Evolutionary conservation across 2,113 vertebrate species (phyloP).

Genomic region (Neotoma lepida): DNA sequence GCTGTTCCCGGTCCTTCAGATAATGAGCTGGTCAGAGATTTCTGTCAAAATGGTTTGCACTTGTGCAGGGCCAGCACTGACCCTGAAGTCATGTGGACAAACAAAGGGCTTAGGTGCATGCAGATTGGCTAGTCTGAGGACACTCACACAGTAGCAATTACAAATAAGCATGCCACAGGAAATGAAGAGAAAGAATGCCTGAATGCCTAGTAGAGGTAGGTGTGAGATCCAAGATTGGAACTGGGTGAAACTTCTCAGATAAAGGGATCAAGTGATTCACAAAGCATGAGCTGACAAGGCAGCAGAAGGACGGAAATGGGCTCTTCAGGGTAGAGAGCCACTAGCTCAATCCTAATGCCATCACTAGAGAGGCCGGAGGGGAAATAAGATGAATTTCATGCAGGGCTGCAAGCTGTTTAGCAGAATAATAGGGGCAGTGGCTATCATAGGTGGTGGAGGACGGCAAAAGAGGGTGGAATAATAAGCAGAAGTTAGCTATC

Average conservation of each 20-base stretch:
- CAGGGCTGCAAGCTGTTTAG: neutral
- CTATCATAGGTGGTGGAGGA: neutral
- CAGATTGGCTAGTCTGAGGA: neutral
- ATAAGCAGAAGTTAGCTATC: neutral
- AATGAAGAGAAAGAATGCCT: neutral
- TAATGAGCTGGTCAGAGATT: neutral
- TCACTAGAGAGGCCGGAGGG: neutral
- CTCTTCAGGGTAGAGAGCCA: neutral
- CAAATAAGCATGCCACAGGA: neutral
- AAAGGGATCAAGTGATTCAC: neutral
- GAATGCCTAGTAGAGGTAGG: neutral
- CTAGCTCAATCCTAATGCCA: neutral
- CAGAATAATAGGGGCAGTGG: too few relatives aligned
- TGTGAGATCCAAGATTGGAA: neutral
- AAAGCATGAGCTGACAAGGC: neutral
- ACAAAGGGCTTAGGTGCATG: neutral
- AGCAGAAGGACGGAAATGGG: neutral
- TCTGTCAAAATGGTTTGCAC: neutral
- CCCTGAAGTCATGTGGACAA: neutral
- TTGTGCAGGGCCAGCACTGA: neutral
- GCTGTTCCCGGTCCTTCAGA: neutral
- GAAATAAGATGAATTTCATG: neutral
- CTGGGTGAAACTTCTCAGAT: neutral
- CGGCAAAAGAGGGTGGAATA: neutral
- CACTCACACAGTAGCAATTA: neutral